A percentile compares a stretch with the other conserved stretches of the same genome.
phyloP scores from a whole-genome alignment of 2,888 invertebrate genomes.

The Agrilus biguttatus region DNA sequence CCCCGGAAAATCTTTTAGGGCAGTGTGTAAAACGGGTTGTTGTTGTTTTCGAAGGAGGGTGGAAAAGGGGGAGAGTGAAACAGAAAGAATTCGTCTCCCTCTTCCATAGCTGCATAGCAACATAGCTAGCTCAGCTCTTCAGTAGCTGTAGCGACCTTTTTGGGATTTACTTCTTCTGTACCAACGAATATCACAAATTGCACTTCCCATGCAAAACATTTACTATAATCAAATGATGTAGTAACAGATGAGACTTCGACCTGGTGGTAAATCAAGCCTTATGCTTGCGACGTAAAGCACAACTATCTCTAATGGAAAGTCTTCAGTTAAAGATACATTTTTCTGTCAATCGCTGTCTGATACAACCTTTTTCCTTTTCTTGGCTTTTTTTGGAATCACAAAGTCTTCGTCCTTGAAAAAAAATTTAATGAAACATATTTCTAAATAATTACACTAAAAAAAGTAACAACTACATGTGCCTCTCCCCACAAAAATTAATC shows the following conservation, averaged over 20 bases:
- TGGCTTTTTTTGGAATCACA: constrained; percentile 79
- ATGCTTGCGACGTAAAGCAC: not conserved
- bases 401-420: constrained; percentile 71
- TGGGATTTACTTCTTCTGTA: not conserved
- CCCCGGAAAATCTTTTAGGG: too few species aligned
- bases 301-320: constrained; percentile 1
- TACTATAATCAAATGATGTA: not conserved
- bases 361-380: constrained; percentile 81
- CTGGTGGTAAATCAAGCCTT: too few species aligned
- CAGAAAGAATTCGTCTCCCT: too few species aligned
- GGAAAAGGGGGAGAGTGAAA: too few species aligned
- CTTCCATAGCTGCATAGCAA: too few species aligned
- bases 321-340: constrained; percentile 11
- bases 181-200: constrained; percentile 8
- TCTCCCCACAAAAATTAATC: too few species aligned
- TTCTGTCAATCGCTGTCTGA: constrained; percentile 83
- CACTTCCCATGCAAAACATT: constrained; percentile 8
- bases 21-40: too few species aligned
- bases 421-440: constrained; percentile 8
- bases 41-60: too few species aligned
- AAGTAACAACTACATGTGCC: not conserved
- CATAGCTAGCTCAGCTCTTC: too few species aligned
- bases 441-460: not conserved
- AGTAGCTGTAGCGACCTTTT: too few species aligned
- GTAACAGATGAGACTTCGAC: too few species aligned